Base-by-base conservation (phyloP, 1,140 invertebrate species). In the Brachionus calyciflorus region DNA sequence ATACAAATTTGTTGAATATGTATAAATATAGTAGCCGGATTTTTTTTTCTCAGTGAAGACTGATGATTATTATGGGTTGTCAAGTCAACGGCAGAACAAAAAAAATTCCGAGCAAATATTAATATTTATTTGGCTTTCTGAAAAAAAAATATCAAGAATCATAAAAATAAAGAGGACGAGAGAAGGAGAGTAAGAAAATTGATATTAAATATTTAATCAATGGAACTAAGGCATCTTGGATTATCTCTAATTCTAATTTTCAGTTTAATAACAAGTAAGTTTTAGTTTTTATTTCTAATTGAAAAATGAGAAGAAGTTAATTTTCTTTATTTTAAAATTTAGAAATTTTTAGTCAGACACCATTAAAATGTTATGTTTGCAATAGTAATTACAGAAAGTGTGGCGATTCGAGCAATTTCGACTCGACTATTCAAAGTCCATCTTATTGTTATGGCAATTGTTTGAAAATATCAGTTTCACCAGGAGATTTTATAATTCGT, bases 351-450 rank as follows among this genome's bases (percentile, higher is more conserved):
- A 44, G 37, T 44, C 60, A 65, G 19, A 37, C 40, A 12, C 69
- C 69, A 24, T 19, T 73, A 10, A 49, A 73, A 49, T 73, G 69
- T 17, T 33, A 73, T 53, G 28, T 41, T 24, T 73, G 69, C 46
- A 73, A 73, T 55, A 73, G 46, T 49, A 33, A 73, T 73, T 51
- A 73, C 28, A 49, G 33, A 49, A 33, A 49, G 33, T 73, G 69
- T 51, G 69, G 21, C 5, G 46, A 49, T 7, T 33, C 28, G 7
- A 17, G 12, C 21, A 73, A 73, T 33, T 73, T 73, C 41, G 69
- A 73, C 24, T 6, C 26, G 17, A 14, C 26, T 24, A n/a, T 73
- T 17, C 69, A 73, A 30, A 55, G n/a, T 12, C 46, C 69, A 3
- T 40, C 69, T 4, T 30, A 37, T 21, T 73, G 69, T 40, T 73